phyloP scores from a whole-genome alignment of 2,888 invertebrate species.

The Chymomyza fuscimana region DNA sequence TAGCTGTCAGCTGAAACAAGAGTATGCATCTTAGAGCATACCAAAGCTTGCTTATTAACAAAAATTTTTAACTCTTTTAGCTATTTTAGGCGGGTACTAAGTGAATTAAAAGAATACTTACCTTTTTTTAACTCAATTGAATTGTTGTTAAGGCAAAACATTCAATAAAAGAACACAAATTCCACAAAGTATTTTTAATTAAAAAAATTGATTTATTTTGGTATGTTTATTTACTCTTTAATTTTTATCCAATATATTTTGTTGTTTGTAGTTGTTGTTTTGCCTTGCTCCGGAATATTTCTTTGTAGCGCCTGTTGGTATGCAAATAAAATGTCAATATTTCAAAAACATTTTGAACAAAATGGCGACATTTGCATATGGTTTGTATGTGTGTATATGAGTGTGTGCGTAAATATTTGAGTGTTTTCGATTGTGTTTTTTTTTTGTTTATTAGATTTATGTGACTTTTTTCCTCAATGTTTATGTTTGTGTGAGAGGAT shows the following conservation, averaged over 20 bases:
- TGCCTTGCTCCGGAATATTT: slow-evolving; percentile 1
- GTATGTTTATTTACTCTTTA: too few relatives aligned
- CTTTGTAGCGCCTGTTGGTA: slow-evolving; percentile 13
- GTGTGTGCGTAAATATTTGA: slow-evolving; percentile 28
- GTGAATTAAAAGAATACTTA: too few relatives aligned
- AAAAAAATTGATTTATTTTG: too few relatives aligned
- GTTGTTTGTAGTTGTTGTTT: slow-evolving; percentile 11
- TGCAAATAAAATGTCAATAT: slow-evolving; percentile 18
- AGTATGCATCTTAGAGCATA: too few relatives aligned
- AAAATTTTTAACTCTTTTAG: too few relatives aligned
- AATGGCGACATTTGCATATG: slow-evolving; percentile 38
- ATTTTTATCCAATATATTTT: not conserved
- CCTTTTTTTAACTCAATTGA: too few relatives aligned
- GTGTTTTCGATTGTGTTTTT: slow-evolving; percentile 21
- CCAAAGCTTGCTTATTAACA: too few relatives aligned
- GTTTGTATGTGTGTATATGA: slow-evolving; percentile 21
- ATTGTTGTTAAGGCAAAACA: too few relatives aligned
- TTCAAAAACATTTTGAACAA: not conserved
- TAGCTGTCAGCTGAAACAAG: too few relatives aligned
- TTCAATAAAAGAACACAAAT: too few relatives aligned
- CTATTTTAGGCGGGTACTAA: too few relatives aligned
- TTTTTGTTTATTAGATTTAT: slow-evolving; percentile 27
- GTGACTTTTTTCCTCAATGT: slow-evolving; percentile 6
- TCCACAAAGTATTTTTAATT: too few relatives aligned
- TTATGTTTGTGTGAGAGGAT: slow-evolving; percentile 30